Base-by-base conservation (phyloP, 2,113 vertebrate species). In the Scomber scombrus region DNA sequence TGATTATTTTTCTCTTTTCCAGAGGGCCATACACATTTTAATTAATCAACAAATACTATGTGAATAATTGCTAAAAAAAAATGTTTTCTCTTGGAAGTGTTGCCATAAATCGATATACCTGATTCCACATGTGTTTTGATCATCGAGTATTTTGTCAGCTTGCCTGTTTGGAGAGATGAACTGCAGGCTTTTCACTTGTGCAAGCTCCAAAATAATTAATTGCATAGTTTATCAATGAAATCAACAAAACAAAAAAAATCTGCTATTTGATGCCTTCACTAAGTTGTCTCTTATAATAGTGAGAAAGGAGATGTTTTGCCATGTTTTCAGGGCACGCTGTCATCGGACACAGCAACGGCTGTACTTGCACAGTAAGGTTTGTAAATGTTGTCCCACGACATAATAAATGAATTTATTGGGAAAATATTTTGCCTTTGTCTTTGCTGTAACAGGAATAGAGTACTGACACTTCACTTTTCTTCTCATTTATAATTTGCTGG, bases 291-390 rank as follows among this genome's bases (percentile, higher is more conserved):
- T 64, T 26, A 56, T 46, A 54, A 31, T 11, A 15, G 46, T 46
- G 34, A 77, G 64, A 78, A 45, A 68, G 19, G 18, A 62, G 51
- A 67, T 46, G 46, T 89, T 84, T 78, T 78, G 70, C 43, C 71
- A 78, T 77, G 58, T 86, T 89, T 88, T 89, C 89, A 85, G 85
- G 88, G 72, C 68, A 54, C 60, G 82, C 63, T 83, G 84, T 83
- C 69, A 31, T 78, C 64, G 69, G 65, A 73, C 11, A 23, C 67
- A 78, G 84, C 78, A 65, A 68, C 68, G 76, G 60, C 51, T 85
- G 54, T 76, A 85, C 81, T 86, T 91, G 84, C 85, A 90, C 90
- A 94, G 60, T 70, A 79, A 82, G 56, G 74, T 93, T 89, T 90
- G 84, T 85, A 85, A 88, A 91, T 89, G 84, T 89, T 93, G 78